Conservation (phyloP, 92 coral and sea anemone genomes). For the Palythoa caribaeorum region DNA sequence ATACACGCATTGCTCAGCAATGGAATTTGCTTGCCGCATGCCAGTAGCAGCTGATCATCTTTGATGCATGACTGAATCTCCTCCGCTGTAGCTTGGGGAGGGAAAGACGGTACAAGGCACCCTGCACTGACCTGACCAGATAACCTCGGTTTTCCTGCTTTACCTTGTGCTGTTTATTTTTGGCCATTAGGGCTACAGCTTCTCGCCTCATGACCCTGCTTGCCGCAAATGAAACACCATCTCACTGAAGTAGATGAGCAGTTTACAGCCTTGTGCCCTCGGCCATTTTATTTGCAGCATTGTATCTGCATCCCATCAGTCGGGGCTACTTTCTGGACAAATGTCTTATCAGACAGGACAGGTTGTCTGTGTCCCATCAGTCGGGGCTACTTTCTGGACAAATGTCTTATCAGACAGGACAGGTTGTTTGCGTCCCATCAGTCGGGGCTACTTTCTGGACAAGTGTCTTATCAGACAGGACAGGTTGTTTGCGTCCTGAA, state of each 20-base stretch:
- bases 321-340: neutral
- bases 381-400: neutral
- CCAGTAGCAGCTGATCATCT: constrained; percentile 50
- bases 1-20: constrained; percentile 13
- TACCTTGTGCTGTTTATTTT: neutral
- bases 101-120: neutral
- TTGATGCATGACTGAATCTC: neutral
- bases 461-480: too few relatives aligned
- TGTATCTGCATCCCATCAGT: constrained; percentile 4
- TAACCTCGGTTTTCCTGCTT: neutral
- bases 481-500: too few relatives aligned
- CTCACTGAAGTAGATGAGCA: constrained; percentile 24
- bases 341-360: too few relatives aligned
- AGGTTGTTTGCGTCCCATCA: too few relatives aligned
- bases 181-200: neutral
- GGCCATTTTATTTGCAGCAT: constrained; percentile 52
- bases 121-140: neutral
- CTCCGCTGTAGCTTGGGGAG: neutral
- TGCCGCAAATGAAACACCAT: neutral
- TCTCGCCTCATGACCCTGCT: too few relatives aligned
- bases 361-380: neutral
- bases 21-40: constrained; percentile 46
- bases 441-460: neutral
- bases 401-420: too few relatives aligned
- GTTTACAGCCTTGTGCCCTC: neutral